Conservation (phyloP, 2,888 invertebrate species). For the Prostheceraeus crozeri region DNA sequence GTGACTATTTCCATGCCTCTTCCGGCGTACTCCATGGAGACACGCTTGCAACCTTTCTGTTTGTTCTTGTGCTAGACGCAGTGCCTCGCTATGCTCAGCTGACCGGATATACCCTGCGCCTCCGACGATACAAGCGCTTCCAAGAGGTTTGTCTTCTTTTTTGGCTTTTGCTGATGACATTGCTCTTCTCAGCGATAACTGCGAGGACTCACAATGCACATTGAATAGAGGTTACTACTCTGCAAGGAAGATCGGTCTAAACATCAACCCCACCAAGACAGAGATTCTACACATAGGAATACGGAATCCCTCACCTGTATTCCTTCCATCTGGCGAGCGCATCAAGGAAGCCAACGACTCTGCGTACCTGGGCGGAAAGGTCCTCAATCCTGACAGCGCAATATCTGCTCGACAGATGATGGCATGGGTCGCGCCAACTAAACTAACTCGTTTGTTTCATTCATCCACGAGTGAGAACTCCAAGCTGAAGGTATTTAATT, state of each 20-base stretch:
- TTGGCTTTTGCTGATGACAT: conserved; percentile 16
- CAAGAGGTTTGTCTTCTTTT: neutral
- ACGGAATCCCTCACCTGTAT: neutral
- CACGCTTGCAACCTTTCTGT: neutral
- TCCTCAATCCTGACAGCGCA: neutral
- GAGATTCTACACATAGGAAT: conserved; percentile 12
- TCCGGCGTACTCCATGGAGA: neutral
- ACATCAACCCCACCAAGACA: conserved; percentile 1
- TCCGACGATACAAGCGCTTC: neutral
- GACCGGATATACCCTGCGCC: conserved; percentile 4
- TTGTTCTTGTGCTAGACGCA: conserved; percentile 11
- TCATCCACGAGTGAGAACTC: no score
- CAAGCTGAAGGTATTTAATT: neutral
- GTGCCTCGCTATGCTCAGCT: conserved; percentile 15
- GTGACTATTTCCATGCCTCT: conserved; percentile 5
- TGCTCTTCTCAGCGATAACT: conserved; percentile 4
- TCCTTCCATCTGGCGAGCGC: neutral
- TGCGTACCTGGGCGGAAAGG: conserved; percentile 7
- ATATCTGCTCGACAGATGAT: conserved; percentile 6
- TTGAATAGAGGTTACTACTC: neutral
- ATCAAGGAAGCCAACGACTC: conserved; percentile 1
- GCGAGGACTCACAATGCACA: conserved; percentile 4
- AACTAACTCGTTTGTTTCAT: no score
- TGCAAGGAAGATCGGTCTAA: neutral
- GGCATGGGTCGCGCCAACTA: conserved; percentile 18